A percentile compares a stretch with the other conserved stretches of the same genome.
phyloP scores from a whole-genome alignment of 2,888 invertebrate species.

The Synergus japonicus region DNA sequence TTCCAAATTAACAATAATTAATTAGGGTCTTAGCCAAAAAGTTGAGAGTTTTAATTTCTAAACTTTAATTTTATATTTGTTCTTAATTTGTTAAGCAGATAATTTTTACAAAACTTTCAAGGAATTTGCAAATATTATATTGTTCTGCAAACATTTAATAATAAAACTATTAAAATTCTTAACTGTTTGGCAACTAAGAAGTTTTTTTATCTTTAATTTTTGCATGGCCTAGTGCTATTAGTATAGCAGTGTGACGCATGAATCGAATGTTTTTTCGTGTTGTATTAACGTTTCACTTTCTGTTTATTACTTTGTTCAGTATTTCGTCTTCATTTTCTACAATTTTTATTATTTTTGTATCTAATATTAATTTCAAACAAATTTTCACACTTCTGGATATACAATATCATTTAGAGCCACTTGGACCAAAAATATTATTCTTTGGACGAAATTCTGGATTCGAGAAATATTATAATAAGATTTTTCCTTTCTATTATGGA shows the following conservation, averaged over 20 bases:
- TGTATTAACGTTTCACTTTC: background rate
- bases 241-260: constrained; percentile 40
- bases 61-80: background rate
- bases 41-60: background rate
- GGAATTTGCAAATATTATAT: too few species aligned
- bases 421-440: background rate
- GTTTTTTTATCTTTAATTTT: background rate
- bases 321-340: background rate
- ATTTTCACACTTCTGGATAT: constrained; percentile 39
- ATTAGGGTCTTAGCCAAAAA: background rate
- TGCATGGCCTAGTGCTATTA: constrained; percentile 39
- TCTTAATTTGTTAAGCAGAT: too few species aligned
- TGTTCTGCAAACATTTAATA: background rate
- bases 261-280: background rate
- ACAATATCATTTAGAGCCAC: constrained; percentile 52
- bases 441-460: constrained; percentile 45
- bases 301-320: background rate
- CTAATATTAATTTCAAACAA: background rate
- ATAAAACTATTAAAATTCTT: background rate
- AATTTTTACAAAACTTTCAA: too few species aligned
- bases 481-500: background rate
- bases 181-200: background rate
- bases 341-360: background rate
- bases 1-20: background rate
- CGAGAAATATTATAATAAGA: background rate